Base-by-base conservation (phyloP, 2,797 vertebrate species). In the Trachurus trachurus region DNA sequence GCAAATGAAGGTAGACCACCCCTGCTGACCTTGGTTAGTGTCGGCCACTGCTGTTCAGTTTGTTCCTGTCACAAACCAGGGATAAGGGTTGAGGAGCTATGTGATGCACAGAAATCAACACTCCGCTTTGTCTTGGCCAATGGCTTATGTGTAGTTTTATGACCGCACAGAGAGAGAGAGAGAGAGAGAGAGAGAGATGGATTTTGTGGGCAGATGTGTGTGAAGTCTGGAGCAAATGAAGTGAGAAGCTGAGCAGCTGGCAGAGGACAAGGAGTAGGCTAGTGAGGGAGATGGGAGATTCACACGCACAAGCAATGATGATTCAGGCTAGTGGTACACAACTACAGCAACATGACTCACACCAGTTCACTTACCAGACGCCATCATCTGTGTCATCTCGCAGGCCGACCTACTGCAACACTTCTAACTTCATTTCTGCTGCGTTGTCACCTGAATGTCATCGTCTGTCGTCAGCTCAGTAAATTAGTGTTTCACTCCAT, bases 161-260 rank as follows among this genome's bases (percentile, higher is more conserved):
- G 39, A 64, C 57, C 54, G 49, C 60, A 57, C 56, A 5, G 21
- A 29, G 76, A 54, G 58, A 81, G 82, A 84, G 71, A 66, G 81
- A 85, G n/a, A n/a, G n/a, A 5, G 21, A 29, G 76, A 54, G 58
- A 81, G 82, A 84, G 71, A 66, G 81, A 85, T 87, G 76, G 72
- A 89, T 89, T 86, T 84, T 76, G 82, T 82, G 79, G 92, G 92
- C 94, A 95, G 95, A 94, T 95, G 94, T 95, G 91, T 87, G 85
- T 89, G 81, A 89, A 92, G 92, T 95, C 92, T 94, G 94, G 94
- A 93, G 91, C 91, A 95, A 95, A 95, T 92, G 89, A 92, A 94
- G 91, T 94, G 94, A 93, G 92, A 93, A 95, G 89, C 87, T 66
- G 89, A 93, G 90, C 94, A 95, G 92, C 94, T 96, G 94, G 94